Base-by-base conservation (phyloP, 2,888 invertebrate genomes). In the Eilema depressum region DNA sequence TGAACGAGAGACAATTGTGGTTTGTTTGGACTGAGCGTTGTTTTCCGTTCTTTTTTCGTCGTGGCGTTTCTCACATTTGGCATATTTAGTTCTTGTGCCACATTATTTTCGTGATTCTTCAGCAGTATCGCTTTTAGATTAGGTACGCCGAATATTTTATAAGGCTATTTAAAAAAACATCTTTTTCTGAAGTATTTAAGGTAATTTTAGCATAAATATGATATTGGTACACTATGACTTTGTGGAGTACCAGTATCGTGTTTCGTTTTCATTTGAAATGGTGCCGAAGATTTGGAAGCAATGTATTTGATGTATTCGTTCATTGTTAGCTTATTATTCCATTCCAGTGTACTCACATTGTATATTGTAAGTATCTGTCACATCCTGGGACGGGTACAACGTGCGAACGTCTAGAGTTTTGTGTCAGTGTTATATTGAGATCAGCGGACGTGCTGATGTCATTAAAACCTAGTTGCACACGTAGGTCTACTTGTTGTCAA, bases 311-410 rank as follows among this genome's bases (percentile, higher is more conserved):
- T n/a, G 37, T 8, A n/a, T 26, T 64, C 53, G 53, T 28, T 64
- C 64, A 53, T 64, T 64, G 63, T 28, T 53, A 14, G 53, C n/a
- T 53, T 41, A 41, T 53, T 28, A 11, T 12, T 25, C 64, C 26
- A 53, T n/a, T n/a, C 12, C 47, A 26, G 14, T 47, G 26, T 28
- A 47, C 47, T 47, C 26, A 53, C 41, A 63, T 41, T 26, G 37
- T 63, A 26, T 37, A 26, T 37, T n/a, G 37, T 17, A 37, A 20
- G 20, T 63, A 26, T 25, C 23, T 63, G 25, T 25, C 17, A 63
- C 63, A 63, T 63, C 63, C 63, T 63, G 41, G 26, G 53, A 1
- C 53, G 7, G n/a, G 8, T 41, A 0, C 25, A 3, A 20, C 25
- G 63, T 41, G 41, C 63, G 37, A 41, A 41, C 41, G 25, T 37